phyloP scores from a whole-genome alignment of 2,797 vertebrate species.

The Mormyrus proboscirostris region DNA sequence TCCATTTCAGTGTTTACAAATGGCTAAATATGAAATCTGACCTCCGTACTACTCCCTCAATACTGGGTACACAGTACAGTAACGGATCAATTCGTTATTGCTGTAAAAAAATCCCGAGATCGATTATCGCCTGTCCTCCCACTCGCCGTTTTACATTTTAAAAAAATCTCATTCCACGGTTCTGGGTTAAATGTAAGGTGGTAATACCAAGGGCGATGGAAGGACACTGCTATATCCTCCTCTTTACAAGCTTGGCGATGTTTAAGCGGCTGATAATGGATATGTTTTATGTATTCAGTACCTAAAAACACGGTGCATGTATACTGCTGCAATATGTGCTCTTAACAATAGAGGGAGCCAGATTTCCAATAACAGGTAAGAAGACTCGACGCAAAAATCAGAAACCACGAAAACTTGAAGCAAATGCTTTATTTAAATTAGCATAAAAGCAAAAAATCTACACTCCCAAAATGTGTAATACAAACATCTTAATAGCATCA shows the following conservation, averaged over 20 bases:
- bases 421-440: constrained; percentile 58
- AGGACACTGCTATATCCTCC: not conserved
- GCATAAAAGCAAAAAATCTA: constrained; percentile 54
- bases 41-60: not conserved
- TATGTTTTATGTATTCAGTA: not conserved
- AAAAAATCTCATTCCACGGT: not conserved
- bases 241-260: not conserved
- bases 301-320: not conserved
- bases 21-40: not conserved
- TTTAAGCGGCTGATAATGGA: not conserved
- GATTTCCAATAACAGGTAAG: not conserved
- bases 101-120: not conserved
- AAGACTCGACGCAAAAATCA: not conserved
- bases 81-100: not conserved
- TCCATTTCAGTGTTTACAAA: not conserved
- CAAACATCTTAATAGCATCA: constrained; percentile 47
- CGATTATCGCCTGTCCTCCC: not conserved
- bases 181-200: not conserved
- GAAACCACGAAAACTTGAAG: constrained; percentile 13
- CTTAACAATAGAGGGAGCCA: not conserved
- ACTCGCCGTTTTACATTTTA: not conserved
- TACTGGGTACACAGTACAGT: not conserved
- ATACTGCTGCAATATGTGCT: not conserved
- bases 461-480: constrained; percentile 39
- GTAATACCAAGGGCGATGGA: not conserved